These are phyloP conservation scores for Strigops habroptila DNA, from an alignment of 2,113 vertebrate genomes.

Conservation along the genomic window DNA sequence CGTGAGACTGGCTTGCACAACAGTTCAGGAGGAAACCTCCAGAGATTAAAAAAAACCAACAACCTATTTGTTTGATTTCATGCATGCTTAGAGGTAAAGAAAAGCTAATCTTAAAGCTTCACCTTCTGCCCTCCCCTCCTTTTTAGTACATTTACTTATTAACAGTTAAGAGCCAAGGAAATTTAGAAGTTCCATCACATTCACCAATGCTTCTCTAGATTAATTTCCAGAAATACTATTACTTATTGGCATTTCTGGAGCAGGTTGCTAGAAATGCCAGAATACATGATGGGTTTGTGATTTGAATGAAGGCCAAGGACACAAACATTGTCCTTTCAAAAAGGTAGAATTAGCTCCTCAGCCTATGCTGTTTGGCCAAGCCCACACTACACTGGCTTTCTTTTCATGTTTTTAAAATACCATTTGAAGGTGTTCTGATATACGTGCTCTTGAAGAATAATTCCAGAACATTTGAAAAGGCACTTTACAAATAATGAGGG, in stretches of 20 bases:
- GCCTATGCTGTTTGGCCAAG: background rate
- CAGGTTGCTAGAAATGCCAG: background rate
- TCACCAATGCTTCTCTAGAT: background rate
- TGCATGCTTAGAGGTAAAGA: background rate
- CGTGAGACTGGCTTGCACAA: background rate
- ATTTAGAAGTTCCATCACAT: background rate
- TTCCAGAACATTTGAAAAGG: background rate
- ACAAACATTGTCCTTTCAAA: background rate
- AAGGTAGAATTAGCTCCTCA: background rate
- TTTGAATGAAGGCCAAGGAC: background rate
- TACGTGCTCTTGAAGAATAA: background rate
- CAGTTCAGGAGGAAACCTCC: background rate
- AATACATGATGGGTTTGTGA: background rate
- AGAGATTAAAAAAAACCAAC: background rate
- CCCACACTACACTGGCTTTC: background rate
- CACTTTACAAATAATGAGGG: background rate
- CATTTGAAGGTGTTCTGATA: background rate
- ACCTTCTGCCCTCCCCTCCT: fast-evolving
- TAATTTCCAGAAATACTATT: background rate
- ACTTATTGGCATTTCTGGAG: background rate
- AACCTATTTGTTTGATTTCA: background rate
- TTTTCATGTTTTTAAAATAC: background rate
- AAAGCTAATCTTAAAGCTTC: background rate
- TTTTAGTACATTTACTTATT: background rate
- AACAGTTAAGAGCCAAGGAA: background rate